A percentile compares a stretch with the other conserved stretches of the same genome.
These are phyloP conservation scores for Nebria ingens DNA, from an alignment of 1,140 invertebrate genomes.

Conservation along the genomic window DNA sequence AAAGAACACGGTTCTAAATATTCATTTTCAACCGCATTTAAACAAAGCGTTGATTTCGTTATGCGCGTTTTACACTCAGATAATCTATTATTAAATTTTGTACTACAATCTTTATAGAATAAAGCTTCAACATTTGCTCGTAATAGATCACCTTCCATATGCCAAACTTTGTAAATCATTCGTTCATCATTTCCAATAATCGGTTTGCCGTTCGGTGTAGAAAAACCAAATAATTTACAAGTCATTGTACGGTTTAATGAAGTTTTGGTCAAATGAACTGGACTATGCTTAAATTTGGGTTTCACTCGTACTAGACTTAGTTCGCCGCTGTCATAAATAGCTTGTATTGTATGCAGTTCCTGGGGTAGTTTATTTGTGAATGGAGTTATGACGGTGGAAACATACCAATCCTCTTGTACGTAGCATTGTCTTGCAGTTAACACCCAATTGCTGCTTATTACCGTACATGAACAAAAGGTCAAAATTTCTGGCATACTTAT, in stretches of 20 bases:
- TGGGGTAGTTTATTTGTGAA: background rate
- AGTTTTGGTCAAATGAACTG: background rate
- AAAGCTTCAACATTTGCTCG: background rate
- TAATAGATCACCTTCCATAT: background rate
- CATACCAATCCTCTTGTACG: background rate
- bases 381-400: background rate
- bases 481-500: background rate
- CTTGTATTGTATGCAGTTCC: background rate
- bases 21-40: background rate
- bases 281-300: background rate
- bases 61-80: background rate
- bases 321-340: background rate
- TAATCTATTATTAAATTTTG: background rate
- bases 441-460: background rate
- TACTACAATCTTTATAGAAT: background rate
- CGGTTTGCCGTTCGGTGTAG: background rate
- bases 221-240: slow-evolving; percentile 1
- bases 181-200: background rate
- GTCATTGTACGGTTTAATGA: background rate
- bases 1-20: background rate
- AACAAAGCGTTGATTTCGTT: background rate
- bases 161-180: slow-evolving; percentile 1
- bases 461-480: background rate
- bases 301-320: background rate
- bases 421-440: background rate